Conservation (phyloP, 2,113 vertebrate genomes). For the Vulpes ferrilata region DNA sequence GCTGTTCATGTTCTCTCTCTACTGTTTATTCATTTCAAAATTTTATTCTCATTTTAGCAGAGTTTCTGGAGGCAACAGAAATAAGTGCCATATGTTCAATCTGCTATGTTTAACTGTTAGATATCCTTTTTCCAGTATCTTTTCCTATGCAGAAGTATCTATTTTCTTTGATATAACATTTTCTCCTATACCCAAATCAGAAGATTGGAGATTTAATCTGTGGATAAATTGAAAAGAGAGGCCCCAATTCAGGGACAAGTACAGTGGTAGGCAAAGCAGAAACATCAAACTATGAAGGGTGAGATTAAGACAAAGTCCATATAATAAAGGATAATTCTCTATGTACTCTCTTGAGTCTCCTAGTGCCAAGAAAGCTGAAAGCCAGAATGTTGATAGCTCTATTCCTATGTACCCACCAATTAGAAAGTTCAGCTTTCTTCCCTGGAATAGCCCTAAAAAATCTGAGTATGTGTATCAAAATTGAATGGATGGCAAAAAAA, state of each 20-base stretch:
- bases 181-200: neutral
- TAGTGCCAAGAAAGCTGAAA: neutral
- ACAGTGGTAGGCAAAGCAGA: neutral
- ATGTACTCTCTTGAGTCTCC: neutral
- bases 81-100: constrained; percentile 58
- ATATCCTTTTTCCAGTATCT: neutral
- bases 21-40: constrained; percentile 55
- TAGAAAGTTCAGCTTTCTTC: neutral
- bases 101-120: constrained; percentile 32
- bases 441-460: neutral
- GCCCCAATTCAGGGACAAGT: neutral
- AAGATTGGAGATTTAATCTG: neutral
- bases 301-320: neutral
- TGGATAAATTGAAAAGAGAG: constrained; percentile 4
- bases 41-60: constrained; percentile 65
- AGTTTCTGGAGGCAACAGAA: constrained; percentile 61
- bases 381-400: neutral
- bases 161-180: constrained; percentile 27
- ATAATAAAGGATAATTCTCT: neutral
- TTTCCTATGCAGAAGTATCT: constrained; percentile 20
- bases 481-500: neutral
- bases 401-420: too few relatives aligned
- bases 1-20: constrained; percentile 9
- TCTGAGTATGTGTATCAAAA: neutral
- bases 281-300: neutral